Base-by-base conservation (phyloP, 2,113 vertebrate species). In the Parus major region DNA sequence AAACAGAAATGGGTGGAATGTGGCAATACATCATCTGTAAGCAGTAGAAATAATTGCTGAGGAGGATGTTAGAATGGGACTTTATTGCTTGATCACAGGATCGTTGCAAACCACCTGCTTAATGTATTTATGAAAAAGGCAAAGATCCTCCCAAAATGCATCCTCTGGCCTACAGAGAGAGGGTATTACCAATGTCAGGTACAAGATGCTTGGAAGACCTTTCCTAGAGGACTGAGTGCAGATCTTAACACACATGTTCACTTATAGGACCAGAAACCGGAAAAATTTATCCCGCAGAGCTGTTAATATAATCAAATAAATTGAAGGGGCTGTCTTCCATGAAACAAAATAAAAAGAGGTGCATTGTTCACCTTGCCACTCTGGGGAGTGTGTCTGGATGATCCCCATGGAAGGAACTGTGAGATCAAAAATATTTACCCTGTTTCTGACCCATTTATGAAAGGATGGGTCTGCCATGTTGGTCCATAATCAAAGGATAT, bases 391-490 rank as follows among this genome's bases (percentile, higher is more conserved):
- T 28, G 14, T 57, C 50, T 69, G 39, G 15, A 82, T 81, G 36
- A 87, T 50, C 10, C 25, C 10, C 15, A 12, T 0, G 0, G 10
- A 61, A 88, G 44, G n/a, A 78, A 24, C 33, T 68, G 2, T 27
- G 31, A n/a, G 5, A 86, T 28, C 8, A 68, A 78, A 95, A 68
- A 44, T 47, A 82, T 31, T 81, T 87, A n/a, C 47, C 18, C 65
- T 59, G 25, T 73, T 88, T 95, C 53, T 68, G 35, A 47, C 2
- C 1, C 23, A 11, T 44, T 68, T 82, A 3, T 72, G 68, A 55
- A 88, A 61, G 50, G 21, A 46, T 77, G n/a, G 23, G 1, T 57
- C 12, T 57, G 29, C 35, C 29, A 9, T 3, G 0, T 44, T 33
- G 47, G 25, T 85, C 50, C 44, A 0, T 73, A 65, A 46, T 19